These are phyloP conservation scores for Illadopsis cleaveri DNA, from an alignment of 2,113 vertebrate genomes.

Conservation along the genomic window DNA sequence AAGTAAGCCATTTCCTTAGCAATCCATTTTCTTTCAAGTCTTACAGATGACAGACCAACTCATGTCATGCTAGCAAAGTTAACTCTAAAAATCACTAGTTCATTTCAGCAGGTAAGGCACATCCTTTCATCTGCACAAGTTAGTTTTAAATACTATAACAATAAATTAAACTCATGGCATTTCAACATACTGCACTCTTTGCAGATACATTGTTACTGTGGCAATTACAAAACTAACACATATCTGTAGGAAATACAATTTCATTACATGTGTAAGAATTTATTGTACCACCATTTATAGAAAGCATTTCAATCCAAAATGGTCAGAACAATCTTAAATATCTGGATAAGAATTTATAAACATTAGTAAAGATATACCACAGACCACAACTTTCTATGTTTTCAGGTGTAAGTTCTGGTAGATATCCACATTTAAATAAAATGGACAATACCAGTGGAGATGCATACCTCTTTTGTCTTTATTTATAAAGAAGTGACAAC, in stretches of 20 bases:
- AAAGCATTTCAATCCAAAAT: conserved; percentile 16
- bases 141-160: neutral
- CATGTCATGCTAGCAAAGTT: neutral
- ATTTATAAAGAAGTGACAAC: conserved; percentile 80
- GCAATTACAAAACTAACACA: neutral
- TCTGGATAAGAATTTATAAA: neutral
- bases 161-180: neutral
- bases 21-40: neutral
- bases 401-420: neutral
- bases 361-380: neutral
- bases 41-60: neutral
- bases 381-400: neutral
- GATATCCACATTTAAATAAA: conserved; percentile 32
- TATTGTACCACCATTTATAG: neutral
- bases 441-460: conserved; percentile 46
- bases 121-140: neutral
- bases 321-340: neutral
- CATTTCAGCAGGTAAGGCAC: neutral
- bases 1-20: neutral
- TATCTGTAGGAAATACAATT: neutral
- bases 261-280: neutral
- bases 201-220: neutral
- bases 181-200: neutral
- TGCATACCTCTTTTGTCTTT: conserved; percentile 60
- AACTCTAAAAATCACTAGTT: neutral